Conservation (phyloP, 2,113 vertebrate genomes). For the Rhinolophus ferrumequinum region DNA sequence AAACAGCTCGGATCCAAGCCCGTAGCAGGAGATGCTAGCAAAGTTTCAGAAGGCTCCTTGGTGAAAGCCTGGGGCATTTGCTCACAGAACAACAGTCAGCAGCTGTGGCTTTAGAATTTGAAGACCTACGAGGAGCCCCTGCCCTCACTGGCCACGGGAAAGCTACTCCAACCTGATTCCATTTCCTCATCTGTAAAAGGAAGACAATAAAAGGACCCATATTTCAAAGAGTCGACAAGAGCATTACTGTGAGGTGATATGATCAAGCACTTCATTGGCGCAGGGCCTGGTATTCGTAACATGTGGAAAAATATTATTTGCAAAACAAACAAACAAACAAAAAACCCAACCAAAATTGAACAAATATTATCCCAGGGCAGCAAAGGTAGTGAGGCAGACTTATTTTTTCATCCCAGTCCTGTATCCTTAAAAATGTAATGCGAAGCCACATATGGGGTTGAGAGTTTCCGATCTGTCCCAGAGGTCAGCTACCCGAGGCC, state of each 20-base stretch:
- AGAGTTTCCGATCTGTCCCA: neutral
- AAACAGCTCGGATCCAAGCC: neutral
- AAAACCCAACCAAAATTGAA: neutral
- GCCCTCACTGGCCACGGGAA: neutral
- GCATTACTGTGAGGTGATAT: neutral
- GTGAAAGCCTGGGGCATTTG: rapidly evolving
- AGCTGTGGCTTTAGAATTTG: neutral
- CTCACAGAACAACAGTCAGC: neutral
- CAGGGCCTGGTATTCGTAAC: neutral
- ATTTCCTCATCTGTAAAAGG: neutral
- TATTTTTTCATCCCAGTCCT: neutral
- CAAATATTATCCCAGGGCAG: neutral
- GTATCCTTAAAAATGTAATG: neutral
- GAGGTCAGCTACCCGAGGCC: neutral
- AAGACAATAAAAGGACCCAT: neutral
- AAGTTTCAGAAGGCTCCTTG: neutral
- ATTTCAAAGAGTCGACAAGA: neutral
- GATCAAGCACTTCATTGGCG: neutral
- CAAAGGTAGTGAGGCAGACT: neutral
- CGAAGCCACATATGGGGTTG: rapidly evolving
- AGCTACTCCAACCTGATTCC: neutral
- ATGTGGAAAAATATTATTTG: neutral
- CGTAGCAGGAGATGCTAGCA: neutral
- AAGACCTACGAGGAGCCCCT: neutral
- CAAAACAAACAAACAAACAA: neutral